Base-by-base conservation (phyloP, 2,888 invertebrate species). In the Cenopis cana region DNA sequence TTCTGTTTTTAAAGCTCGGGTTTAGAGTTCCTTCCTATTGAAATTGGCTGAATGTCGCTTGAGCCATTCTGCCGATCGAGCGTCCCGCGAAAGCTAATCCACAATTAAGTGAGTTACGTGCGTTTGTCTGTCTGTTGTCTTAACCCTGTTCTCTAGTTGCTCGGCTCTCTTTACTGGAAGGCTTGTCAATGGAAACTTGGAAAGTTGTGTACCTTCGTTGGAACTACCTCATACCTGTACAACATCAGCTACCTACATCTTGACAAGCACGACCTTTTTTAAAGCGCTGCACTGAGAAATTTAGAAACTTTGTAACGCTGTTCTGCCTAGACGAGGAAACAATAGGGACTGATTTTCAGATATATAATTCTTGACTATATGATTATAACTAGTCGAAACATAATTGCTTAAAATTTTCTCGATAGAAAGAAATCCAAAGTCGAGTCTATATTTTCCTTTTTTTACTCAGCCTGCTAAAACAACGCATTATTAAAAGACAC, bases 91-190 rank as follows among this genome's bases (percentile, higher is more conserved):
- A 54, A 64, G 52, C 64, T 52, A 52, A 64, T 64, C 38, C 36
- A 38, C 64, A 54, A 52, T 64, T 62, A 62, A 62, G 52, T 64
- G 52, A 64, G 24, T 38, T 38, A 52, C 52, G 52, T 64, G 33
- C 62, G 62, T 62, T 62, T 64, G 64, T 62, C 41, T 60, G 62
- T 64, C 52, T 64, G 52, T 64, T 64, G 52, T 64, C 52, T 20
- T 64, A 64, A 64, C 64, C 64, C 20, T 64, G 64, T 64, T 64
- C 62, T 64, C 52, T 24, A 52, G 24, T 64, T 54, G 20, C 52
- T 54, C 52, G 52, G 52, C 20, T 64, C 36, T 60, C 60, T 59
- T 59, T 41, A 20, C 50, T 36, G 18, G 12, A 20, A 52, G 49
- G 41, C 38, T 12, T 62, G 62, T 52, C 52, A 4, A 52, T 52